Evolutionary conservation across 92 coral and sea anemone species (phyloP), one percentile per base, ranked within the genome.

Genomic region (Bergia sp.): DNA sequence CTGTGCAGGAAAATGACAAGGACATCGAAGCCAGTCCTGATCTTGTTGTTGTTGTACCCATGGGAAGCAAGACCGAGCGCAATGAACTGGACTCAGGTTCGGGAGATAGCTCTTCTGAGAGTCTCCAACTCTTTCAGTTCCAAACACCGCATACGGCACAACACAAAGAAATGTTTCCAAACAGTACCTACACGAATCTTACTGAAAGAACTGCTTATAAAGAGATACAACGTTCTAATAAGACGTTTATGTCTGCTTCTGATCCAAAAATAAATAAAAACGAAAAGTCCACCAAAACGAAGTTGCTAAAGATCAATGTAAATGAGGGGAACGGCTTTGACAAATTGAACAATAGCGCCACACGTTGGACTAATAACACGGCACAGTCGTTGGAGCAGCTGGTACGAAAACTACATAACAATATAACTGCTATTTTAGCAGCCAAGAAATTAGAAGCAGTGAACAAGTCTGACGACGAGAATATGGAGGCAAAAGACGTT

Each of bases 21-120:
- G 82, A 47, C 58, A 73, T 80, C 23, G 61, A 71, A 37, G 85
- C 67, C 20, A 87, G 86, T 43, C 45, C 93, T 7, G 92, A 82
- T 43, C 85, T 92, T 4, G 91, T 90, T 23, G 91, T 90, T 23
- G 90, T 93, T 72, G 93, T 91, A 20, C 92, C 95, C 7, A n/a
- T 77, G 18, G 57, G 5, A 1, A 86, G 64, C 82, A 55, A 57
- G 12, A n/a, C 47, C 39, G 57, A 39, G 23, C 76, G 58, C 41
- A 39, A 49, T 5, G 74, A 29, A 38, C 69, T 36, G 13, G 80
- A 38, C 50, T 47, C 80, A 50, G 74, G 53, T 64, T 69, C 55
- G 61, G 73, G 89, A 53, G 45, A 49, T 45, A 58, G 40, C 43
- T 76, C 82, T 41, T 4, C 82, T 15, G 74, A 45, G 20, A 53